Evolutionary conservation across 2,888 invertebrate species (phyloP), one percentile per base, ranked within the genome.

Genomic region (Oscheius sp.): DNA sequence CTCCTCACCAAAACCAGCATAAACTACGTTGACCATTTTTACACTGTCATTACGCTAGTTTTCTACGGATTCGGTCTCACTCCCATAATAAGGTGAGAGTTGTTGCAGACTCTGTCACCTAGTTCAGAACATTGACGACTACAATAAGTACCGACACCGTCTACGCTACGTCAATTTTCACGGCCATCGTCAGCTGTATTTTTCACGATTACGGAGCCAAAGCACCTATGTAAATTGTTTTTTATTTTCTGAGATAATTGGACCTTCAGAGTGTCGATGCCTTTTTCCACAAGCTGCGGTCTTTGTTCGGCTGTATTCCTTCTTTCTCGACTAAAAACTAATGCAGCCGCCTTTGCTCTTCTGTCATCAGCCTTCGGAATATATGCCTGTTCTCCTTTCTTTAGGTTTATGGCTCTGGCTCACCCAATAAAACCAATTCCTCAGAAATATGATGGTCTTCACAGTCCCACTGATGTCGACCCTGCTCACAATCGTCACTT

Each of bases 61-160:
- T 92, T 94, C 0, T 94, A 96, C 88, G 95, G 96, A 1, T 95
- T 94, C 87, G 92, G 95, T 71, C 92, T 96, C 76, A 95, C 96
- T 0, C 98, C 97, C 0, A 92, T 97, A 29, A 86, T 88, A n/a
- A 77, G 87, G 86, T 87, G 35, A 35, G 37, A 35, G n/a, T 7
- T 59, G 7, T 9, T 13, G 21, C 13, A 33, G 29, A 58, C 5
- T 55, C 21, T 59, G 9, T 37, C 7, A 51, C 4, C 11, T 9
- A 42, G 3, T 65, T 96, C 48, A 95, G 96, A 89, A 97, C 96
- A 0, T 91, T 99, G 66, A 98, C 99, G 0, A 95, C 96, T 89
- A 96, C 96, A 0, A 94, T 99, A 1, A 96, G 96, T 88, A 97
- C 97, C 0, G 97, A 99, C 89, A 96, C 98, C 0, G 96, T 99